Evolutionary conservation across 2,113 vertebrate species (phyloP).

Genomic region (Merops nubicus): DNA sequence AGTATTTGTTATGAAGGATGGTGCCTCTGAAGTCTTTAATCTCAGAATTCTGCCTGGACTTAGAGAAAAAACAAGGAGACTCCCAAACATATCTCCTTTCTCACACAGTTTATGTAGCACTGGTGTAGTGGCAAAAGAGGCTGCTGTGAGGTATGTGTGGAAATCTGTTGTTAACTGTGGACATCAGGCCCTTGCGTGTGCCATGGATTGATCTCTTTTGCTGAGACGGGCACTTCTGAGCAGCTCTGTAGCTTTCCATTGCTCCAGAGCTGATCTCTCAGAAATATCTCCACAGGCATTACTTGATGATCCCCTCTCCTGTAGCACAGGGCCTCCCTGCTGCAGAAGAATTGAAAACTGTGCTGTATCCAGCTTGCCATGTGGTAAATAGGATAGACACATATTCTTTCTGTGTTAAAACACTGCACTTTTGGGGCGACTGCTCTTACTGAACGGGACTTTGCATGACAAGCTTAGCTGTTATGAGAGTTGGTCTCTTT

Average conservation of each 20-base stretch:
- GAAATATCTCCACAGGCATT: not conserved
- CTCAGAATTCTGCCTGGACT: not conserved
- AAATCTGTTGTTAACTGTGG: not conserved
- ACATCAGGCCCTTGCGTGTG: not conserved
- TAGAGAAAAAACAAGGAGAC: not conserved
- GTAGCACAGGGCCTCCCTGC: not conserved
- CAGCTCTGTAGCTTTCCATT: not conserved
- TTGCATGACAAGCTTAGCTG: constrained; percentile 3
- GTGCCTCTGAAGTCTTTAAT: not conserved
- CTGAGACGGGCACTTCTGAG: not conserved
- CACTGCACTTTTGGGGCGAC: rapidly evolving
- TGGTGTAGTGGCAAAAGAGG: not conserved
- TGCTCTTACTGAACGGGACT: not conserved
- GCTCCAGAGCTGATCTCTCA: not conserved
- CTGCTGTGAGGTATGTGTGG: not conserved
- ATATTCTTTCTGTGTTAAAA: not conserved
- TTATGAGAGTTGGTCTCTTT: not conserved
- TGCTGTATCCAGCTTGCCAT: not conserved
- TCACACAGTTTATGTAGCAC: not conserved
- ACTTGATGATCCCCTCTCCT: not conserved
- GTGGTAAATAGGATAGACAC: not conserved
- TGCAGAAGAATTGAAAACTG: not conserved
- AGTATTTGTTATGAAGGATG: not conserved
- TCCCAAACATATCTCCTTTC: not conserved
- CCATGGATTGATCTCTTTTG: rapidly evolving